These are phyloP conservation scores for Gryllus longicercus DNA, from an alignment of 2,888 invertebrate genomes.

Conservation along the genomic window DNA sequence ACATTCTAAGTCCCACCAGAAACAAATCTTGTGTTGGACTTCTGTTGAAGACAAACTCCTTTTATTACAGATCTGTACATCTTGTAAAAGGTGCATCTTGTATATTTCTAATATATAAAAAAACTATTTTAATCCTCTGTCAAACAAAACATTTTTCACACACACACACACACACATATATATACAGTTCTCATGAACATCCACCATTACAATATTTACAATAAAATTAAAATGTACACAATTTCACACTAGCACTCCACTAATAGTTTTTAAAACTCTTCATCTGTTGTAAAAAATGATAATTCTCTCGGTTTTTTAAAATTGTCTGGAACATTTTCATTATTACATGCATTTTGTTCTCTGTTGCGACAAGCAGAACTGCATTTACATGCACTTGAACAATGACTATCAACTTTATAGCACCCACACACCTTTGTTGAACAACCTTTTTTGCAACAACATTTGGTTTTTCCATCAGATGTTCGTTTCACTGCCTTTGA, in stretches of 20 bases:
- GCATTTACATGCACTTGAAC: slow-evolving; percentile 56
- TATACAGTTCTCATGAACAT: too few relatives aligned
- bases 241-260: neutral
- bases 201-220: too few relatives aligned
- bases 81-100: too few relatives aligned
- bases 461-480: slow-evolving; percentile 58
- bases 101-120: too few relatives aligned
- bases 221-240: too few relatives aligned
- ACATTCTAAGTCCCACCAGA: too few relatives aligned
- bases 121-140: too few relatives aligned
- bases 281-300: neutral
- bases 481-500: slow-evolving; percentile 50
- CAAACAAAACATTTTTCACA: too few relatives aligned
- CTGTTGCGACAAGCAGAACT: slow-evolving; percentile 47
- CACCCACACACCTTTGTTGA: slow-evolving; percentile 59
- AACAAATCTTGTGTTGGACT: too few relatives aligned
- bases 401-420: slow-evolving; percentile 51
- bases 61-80: too few relatives aligned
- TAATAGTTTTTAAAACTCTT: neutral
- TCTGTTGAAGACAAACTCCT: too few relatives aligned
- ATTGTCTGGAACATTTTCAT: slow-evolving; percentile 23
- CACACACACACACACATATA: too few relatives aligned
- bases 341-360: slow-evolving; percentile 30
- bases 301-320: slow-evolving; percentile 25
- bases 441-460: slow-evolving; percentile 61